phyloP scores from a whole-genome alignment of 2,888 invertebrate genomes.

The Dichetophora obliterata region DNA sequence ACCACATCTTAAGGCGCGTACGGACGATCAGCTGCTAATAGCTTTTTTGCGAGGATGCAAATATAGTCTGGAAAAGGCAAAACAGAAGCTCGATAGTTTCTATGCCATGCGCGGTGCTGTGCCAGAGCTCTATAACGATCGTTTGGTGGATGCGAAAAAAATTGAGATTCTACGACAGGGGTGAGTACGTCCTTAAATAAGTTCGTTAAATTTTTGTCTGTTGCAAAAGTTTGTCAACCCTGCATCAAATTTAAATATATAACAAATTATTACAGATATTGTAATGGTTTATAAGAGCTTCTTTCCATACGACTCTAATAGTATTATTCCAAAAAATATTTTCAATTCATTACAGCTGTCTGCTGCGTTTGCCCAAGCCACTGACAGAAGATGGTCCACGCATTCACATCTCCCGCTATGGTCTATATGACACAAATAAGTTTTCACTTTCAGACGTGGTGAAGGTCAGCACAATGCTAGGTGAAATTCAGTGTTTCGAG shows the following conservation, averaged over 20 bases:
- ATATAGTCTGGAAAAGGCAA: slow-evolving; percentile 73
- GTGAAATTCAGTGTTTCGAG: slow-evolving; percentile 75
- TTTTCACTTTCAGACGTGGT: slow-evolving; percentile 72
- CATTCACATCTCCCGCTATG: slow-evolving; percentile 72
- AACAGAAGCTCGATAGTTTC: slow-evolving; percentile 74
- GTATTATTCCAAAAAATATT: neutral
- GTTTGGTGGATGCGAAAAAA: slow-evolving; percentile 62
- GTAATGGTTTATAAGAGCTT: too few relatives aligned
- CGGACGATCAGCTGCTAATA: slow-evolving; percentile 71
- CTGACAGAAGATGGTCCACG: slow-evolving; percentile 70
- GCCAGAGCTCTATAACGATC: slow-evolving; percentile 73
- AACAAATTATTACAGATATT: too few relatives aligned
- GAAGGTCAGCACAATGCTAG: slow-evolving; percentile 74
- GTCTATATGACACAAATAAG: slow-evolving; percentile 71
- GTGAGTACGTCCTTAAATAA: slow-evolving; percentile 50
- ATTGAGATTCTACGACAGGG: slow-evolving; percentile 62
- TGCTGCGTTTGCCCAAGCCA: slow-evolving; percentile 63
- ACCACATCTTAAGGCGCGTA: slow-evolving; percentile 69
- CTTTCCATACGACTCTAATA: too few relatives aligned
- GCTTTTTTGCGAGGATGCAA: slow-evolving; percentile 73
- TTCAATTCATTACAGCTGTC: slow-evolving; percentile 53
- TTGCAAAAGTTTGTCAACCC: too few relatives aligned
- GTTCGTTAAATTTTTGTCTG: too few relatives aligned
- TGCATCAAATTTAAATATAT: too few relatives aligned
- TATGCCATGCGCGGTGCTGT: slow-evolving; percentile 73